A percentile compares a stretch with the other conserved stretches of the same genome.
These are phyloP conservation scores for Tubulanus polymorphus DNA, from an alignment of 2,888 invertebrate genomes.

Conservation along the genomic window DNA sequence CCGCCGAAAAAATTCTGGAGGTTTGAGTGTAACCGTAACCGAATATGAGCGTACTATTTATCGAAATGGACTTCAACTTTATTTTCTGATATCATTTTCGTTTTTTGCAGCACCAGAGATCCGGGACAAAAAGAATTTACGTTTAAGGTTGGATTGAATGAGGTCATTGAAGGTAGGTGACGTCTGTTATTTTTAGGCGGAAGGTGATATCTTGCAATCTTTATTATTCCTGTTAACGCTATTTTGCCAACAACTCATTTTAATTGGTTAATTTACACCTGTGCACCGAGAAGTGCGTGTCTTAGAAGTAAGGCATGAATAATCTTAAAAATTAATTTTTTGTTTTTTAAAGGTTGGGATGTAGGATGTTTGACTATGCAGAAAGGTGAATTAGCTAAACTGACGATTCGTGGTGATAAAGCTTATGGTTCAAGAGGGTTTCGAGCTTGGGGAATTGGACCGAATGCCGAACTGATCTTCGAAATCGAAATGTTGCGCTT, in stretches of 20 bases:
- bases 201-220: too few relatives aligned
- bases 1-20: conserved; percentile 17
- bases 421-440: conserved; percentile 17
- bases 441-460: conserved; percentile 18
- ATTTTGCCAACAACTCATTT: too few relatives aligned
- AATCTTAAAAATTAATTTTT: neutral
- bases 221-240: too few relatives aligned
- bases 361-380: conserved; percentile 18
- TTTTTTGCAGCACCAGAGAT: conserved; percentile 14
- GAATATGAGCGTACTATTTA: too few relatives aligned
- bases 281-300: neutral
- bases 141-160: conserved; percentile 12
- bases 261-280: neutral
- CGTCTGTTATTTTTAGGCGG: too few relatives aligned
- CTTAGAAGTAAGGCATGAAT: neutral
- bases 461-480: conserved; percentile 14
- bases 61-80: neutral
- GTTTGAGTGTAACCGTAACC: too few relatives aligned
- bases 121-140: conserved; percentile 15
- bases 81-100: neutral
- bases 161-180: conserved; percentile 14
- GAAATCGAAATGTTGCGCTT: conserved; percentile 14
- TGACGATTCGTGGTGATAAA: conserved; percentile 11
- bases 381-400: conserved; percentile 12
- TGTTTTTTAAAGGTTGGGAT: conserved; percentile 16